Base-by-base conservation (phyloP, 2,797 vertebrate genomes). In the Eleutherodactylus coqui region DNA sequence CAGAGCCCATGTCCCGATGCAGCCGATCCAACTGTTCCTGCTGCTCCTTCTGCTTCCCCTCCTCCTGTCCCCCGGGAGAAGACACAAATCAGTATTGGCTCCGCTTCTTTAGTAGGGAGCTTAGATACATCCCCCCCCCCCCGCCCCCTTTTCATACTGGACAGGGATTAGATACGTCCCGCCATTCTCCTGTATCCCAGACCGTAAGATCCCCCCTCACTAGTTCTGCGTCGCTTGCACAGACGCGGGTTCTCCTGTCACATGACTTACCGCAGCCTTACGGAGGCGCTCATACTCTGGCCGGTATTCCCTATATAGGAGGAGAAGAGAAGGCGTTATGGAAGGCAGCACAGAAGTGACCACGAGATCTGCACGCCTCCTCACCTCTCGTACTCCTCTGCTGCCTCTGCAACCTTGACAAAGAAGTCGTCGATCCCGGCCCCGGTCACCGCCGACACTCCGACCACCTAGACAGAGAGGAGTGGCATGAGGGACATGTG, bases 401-500 rank as follows among this genome's bases (percentile, higher is more conserved):
- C 95, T 3, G 97, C 98, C 24, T 96, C 96, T 75, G 96, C 91
- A 70, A 99, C 95, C 86, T 97, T 96, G 58, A 89, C 86, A 41
- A 99, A 97, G 80, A 99, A 93, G 17, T 97, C 95, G 16, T 97
- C 96, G 89, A 99, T 90, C 69, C 98, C 97, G 0, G 93, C 96
- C 51, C 98, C 98, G 0, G 96, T 94, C 69, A 99, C 96, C 0
- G 98, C 96, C 14, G 98, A 99, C 47, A 99, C 96, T n/a, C 97
- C 98, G 34, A 98, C 97, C 79, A 98, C 97, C 98, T 99, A 78
- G 82, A 81, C 45, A 80, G 67, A 88, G 89, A 88, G 60, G 0
- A 47, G 24, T 1, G 4, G 78, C 4, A 14, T 29, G 21, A 7
- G 13, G 16, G 27, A 24, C 41, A 21, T 14, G 38, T 79, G 34